phyloP scores from a whole-genome alignment of 2,797 vertebrate genomes.

The Urosaurus nigricauda region DNA sequence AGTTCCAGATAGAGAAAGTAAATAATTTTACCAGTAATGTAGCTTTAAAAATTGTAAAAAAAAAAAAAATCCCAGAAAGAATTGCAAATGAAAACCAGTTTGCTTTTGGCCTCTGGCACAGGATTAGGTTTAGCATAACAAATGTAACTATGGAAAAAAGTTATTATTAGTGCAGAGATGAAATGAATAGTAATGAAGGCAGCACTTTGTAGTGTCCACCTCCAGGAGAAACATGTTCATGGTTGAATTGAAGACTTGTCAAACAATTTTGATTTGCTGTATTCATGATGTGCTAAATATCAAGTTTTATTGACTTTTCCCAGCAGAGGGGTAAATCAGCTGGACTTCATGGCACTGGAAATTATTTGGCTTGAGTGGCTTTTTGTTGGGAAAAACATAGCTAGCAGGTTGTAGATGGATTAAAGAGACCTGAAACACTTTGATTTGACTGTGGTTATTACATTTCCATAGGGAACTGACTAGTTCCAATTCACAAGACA shows the following conservation, averaged over 20 bases:
- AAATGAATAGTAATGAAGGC: neutral
- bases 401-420: constrained; percentile 46
- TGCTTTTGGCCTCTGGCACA: neutral
- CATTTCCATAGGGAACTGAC: constrained; percentile 17
- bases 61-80: neutral
- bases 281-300: constrained; percentile 51
- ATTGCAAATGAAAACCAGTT: neutral
- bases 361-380: constrained; percentile 46
- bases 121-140: neutral
- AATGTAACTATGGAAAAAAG: neutral
- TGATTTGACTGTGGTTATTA: constrained; percentile 44
- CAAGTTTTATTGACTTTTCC: constrained; percentile 58
- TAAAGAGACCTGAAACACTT: constrained; percentile 52
- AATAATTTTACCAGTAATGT: neutral
- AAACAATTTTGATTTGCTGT: constrained; percentile 54
- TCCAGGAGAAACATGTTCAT: constrained; percentile 41
- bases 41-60: neutral
- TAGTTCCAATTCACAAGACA: constrained; percentile 29
- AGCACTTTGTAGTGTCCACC: neutral
- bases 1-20: constrained; percentile 26
- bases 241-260: constrained; percentile 38
- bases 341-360: constrained; percentile 49
- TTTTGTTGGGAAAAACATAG: constrained; percentile 45
- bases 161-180: neutral
- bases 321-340: constrained; percentile 57